phyloP scores from a whole-genome alignment of 1,140 invertebrate species.

The Drosophila kikkawai region DNA sequence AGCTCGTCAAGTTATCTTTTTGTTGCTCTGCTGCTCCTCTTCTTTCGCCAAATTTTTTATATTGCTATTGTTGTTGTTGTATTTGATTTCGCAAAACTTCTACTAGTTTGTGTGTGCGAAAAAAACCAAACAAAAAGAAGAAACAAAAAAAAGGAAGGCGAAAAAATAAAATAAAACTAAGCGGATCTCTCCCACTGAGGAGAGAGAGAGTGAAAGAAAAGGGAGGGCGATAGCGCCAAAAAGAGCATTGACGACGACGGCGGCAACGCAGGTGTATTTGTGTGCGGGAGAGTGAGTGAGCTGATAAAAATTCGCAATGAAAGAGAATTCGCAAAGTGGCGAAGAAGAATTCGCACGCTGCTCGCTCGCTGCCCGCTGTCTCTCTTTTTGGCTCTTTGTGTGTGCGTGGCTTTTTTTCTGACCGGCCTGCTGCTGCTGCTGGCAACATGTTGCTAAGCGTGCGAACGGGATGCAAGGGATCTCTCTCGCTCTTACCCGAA shows the following conservation, averaged over 20 bases:
- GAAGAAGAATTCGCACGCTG: slow-evolving; percentile 51
- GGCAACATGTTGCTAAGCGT: slow-evolving; percentile 45
- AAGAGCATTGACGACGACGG: neutral
- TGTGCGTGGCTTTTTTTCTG: slow-evolving; percentile 39
- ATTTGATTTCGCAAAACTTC: slow-evolving; percentile 37
- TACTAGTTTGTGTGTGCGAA: slow-evolving; percentile 43
- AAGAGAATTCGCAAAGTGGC: slow-evolving; percentile 48
- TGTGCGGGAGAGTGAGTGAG: slow-evolving; percentile 32
- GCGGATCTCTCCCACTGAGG: slow-evolving; percentile 30
- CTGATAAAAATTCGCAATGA: slow-evolving; percentile 43
- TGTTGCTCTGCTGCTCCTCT: slow-evolving; percentile 42
- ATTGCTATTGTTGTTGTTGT: slow-evolving; percentile 19
- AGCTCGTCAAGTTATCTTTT: slow-evolving; percentile 48
- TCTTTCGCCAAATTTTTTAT: slow-evolving; percentile 61
- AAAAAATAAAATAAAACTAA: slow-evolving; percentile 8
- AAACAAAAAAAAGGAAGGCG: too few species aligned
- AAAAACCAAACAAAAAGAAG: slow-evolving; percentile 7
- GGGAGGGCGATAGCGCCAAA: slow-evolving; percentile 16
- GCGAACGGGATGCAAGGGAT: slow-evolving; percentile 23
- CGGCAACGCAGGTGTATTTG: slow-evolving; percentile 38
- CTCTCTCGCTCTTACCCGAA: slow-evolving; percentile 21
- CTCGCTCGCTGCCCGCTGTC: neutral
- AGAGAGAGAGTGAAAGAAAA: slow-evolving; percentile 4
- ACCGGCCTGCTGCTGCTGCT: slow-evolving; percentile 16
- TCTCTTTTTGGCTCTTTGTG: slow-evolving; percentile 5